Evolutionary conservation across 2,797 vertebrate species (phyloP).

Genomic region (Chaunax sp.): DNA sequence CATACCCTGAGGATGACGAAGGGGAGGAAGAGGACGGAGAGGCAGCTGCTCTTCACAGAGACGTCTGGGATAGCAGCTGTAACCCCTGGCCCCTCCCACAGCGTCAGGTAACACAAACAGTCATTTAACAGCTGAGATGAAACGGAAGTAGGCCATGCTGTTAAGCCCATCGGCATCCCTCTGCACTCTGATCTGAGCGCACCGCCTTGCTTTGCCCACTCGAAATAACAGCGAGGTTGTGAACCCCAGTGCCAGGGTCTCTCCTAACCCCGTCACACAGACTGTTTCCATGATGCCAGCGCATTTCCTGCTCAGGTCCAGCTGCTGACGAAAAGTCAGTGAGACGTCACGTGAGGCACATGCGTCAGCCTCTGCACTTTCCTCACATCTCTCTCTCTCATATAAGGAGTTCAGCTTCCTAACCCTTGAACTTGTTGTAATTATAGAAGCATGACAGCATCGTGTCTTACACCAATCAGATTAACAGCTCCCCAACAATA

Average conservation of each 20-base stretch:
- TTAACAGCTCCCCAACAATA: slow-evolving; percentile 5
- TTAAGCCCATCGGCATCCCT: slow-evolving; percentile 78
- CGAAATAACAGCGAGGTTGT: slow-evolving; percentile 74
- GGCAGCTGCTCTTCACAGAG: slow-evolving; percentile 80
- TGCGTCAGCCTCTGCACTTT: slow-evolving; percentile 58
- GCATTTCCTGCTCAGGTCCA: slow-evolving; percentile 54
- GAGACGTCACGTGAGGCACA: slow-evolving; percentile 45
- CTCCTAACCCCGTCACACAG: slow-evolving; percentile 50
- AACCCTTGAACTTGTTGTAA: slow-evolving; percentile 40
- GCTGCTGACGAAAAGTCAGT: slow-evolving; percentile 59
- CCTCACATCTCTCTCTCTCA: slow-evolving; percentile 60
- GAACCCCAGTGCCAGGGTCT: slow-evolving; percentile 58
- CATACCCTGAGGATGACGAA: slow-evolving; percentile 63
- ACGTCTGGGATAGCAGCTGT: slow-evolving; percentile 76
- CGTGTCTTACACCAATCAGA: slow-evolving; percentile 22
- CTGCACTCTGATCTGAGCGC: slow-evolving; percentile 75
- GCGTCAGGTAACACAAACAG: slow-evolving; percentile 73
- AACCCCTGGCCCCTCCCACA: slow-evolving; percentile 68
- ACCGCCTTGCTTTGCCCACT: slow-evolving; percentile 59
- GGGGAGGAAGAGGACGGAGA: slow-evolving; percentile 24
- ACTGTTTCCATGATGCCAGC: slow-evolving; percentile 77
- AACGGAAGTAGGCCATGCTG: slow-evolving; percentile 79
- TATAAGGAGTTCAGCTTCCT: slow-evolving; percentile 69
- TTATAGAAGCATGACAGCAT: slow-evolving; percentile 63
- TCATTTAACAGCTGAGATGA: slow-evolving; percentile 66